A percentile compares a stretch with the other conserved stretches of the same genome.
Conservation (phyloP, 2,888 invertebrate species). For the Lasius fuliginosus region DNA sequence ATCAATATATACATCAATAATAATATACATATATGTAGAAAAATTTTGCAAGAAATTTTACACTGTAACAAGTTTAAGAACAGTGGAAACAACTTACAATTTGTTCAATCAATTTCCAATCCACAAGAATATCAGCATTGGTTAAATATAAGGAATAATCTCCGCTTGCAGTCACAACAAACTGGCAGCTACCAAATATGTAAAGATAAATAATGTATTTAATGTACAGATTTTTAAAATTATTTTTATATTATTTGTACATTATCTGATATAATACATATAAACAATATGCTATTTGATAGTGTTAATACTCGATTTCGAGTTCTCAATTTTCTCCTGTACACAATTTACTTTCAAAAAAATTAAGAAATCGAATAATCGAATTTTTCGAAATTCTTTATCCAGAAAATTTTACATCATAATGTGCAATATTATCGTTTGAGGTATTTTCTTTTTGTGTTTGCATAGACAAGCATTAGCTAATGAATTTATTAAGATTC, state of each 20-base stretch:
- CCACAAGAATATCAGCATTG: conserved; percentile 95
- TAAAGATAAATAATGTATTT: conserved; percentile 23
- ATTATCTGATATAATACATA: background rate
- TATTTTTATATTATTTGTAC: background rate
- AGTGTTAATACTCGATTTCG: background rate
- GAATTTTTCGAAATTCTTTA: background rate
- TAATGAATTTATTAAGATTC: background rate
- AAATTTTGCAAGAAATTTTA: conserved; percentile 12
- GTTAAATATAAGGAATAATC: conserved; percentile 93
- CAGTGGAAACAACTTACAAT: conserved; percentile 93
- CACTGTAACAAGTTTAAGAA: background rate
- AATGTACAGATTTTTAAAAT: background rate
- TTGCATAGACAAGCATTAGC: background rate
- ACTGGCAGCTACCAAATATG: conserved; percentile 92
- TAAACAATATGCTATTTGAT: background rate
- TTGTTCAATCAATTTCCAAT: conserved; percentile 97
- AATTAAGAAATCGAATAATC: background rate
- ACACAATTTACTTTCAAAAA: background rate
- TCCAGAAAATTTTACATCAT: background rate
- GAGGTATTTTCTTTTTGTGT: background rate
- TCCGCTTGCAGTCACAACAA: conserved; percentile 94
- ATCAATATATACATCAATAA: background rate
- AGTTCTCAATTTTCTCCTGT: background rate
- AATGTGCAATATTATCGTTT: background rate
- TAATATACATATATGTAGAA: background rate